These are phyloP conservation scores for Operophtera brumata DNA, from an alignment of 2,888 invertebrate species.

Conservation along the genomic window DNA sequence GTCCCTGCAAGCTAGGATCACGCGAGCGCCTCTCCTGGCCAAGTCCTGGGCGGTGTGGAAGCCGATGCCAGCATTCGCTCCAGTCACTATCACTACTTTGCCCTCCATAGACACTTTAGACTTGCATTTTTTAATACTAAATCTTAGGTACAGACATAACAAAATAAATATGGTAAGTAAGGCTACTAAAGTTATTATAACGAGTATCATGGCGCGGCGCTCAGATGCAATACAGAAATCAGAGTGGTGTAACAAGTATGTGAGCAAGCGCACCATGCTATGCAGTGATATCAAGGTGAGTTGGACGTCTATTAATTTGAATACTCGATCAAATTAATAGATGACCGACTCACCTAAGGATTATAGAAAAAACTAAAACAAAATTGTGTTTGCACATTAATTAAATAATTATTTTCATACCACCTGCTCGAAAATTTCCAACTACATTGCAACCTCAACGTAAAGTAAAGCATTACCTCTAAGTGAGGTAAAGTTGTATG, in stretches of 20 bases:
- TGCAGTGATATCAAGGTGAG: too few relatives aligned
- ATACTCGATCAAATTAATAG: too few relatives aligned
- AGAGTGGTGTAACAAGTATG: not conserved
- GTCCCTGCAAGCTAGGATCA: constrained; percentile 90
- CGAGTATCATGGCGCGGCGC: constrained; percentile 1
- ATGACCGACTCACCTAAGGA: too few relatives aligned
- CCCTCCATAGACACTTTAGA: constrained; percentile 77
- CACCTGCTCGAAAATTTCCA: too few relatives aligned
- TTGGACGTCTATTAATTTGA: too few relatives aligned
- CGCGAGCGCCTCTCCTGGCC: constrained; percentile 84
- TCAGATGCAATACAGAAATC: not conserved
- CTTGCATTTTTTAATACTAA: constrained; percentile 13
- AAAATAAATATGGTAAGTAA: not conserved
- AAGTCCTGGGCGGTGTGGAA: constrained; percentile 85
- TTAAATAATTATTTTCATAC: too few relatives aligned
- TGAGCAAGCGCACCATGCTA: too few relatives aligned
- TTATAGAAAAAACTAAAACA: too few relatives aligned
- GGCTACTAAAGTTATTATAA: not conserved
- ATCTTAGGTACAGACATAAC: constrained; percentile 1
- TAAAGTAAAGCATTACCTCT: too few relatives aligned
- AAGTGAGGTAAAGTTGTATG: too few relatives aligned
- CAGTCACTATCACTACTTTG: constrained; percentile 90
- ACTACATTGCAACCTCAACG: too few relatives aligned
- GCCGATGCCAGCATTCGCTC: constrained; percentile 90
- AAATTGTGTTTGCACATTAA: too few relatives aligned